Base-by-base conservation (phyloP, 2,113 vertebrate species). In the Tympanuchus pallidicinctus region DNA sequence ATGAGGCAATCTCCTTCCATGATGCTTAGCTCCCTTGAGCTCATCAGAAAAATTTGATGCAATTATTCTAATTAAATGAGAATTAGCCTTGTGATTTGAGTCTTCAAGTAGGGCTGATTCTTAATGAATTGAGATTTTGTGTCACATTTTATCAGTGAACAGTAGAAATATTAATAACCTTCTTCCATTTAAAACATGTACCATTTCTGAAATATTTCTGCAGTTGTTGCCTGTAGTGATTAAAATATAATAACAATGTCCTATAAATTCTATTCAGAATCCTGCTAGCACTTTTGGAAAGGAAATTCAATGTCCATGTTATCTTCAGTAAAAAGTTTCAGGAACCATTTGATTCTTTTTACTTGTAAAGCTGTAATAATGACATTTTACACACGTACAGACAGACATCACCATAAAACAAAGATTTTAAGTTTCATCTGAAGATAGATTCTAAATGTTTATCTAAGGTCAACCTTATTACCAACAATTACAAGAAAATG, bases 1-100 rank as follows among this genome's bases (percentile, higher is more conserved):
- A 48, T 81, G n/a, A 64, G 42, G n/a, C 30, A 79, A 72, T 36
- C 67, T 90, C 74, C 65, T 82, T 66, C 82, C 57, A 18, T 5
- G 21, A 65, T 12, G 22, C 43, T 73, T 13, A 48, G 77, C 27
- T 84, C 63, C 90, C 81, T 72, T 69, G 81, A 87, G 70, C 48
- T 90, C 40, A 25, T 72, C 78, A 32, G 60, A 52, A 89, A 94
- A 74, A 60, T 57, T 47, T 14, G 8, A 65, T 73, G 74, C 36
- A 61, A 83, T 92, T 90, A 75, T 75, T 94, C 87, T 77, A 92
- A 90, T 86, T 75, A 89, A 82, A 36, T 88, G 70, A 91, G 80
- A 48, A 86, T 61, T 3, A 88, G 63, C 20, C 48, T 75, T 52
- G 22, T 88, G 84, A 43, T 88, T 86, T 67, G 66, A 89, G 69